Evolutionary conservation across 2,888 invertebrate species (phyloP), one percentile per base, ranked within the genome.

Genomic region (Yponomeuta evonymella): DNA sequence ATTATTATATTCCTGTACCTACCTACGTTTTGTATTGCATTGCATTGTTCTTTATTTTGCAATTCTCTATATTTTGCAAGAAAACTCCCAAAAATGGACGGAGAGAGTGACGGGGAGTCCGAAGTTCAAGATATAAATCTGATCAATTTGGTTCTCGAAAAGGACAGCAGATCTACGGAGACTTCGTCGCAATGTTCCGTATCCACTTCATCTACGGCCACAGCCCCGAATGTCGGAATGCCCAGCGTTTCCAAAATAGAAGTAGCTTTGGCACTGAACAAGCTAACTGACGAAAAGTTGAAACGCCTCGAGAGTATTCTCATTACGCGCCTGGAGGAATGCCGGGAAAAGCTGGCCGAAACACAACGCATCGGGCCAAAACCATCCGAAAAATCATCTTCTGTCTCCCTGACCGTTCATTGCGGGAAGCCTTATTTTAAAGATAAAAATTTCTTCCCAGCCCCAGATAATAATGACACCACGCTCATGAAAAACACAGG

Each of bases 341-440:
- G 93, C 67, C 79, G 83, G 30, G 73, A 76, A 15, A 88, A 84
- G 73, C 76, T 88, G 12, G 71, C 73, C 51, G 75, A 80, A 58
- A 74, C 85, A 11, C 77, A 80, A 66, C 12, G 43, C 1, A 12
- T 67, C 33, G 64, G n/a, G 36, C 15, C 12, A 36, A 43, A 67
- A 36, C 30, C 67, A 67, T 3, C 43, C 36, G 33, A 43, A 9
- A 67, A 43, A 43, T 11, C 12, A 62, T 75, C 76, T 65, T 72
- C 69, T 43, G 43, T 8, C 6, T 89, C 86, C 48, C 79, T 82
- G 43, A 86, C 87, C 63, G 79, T 84, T 0, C 79, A 78, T 70
- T 90, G 94, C 79, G 92, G 94, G 48, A 89, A 93, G 76, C 94
- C 96, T 1, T 96, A 95, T 79, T 96, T 96, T 75, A 95, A 95